Base-by-base conservation (phyloP, 2,797 vertebrate species). In the Hippopotamyrus pictus region DNA sequence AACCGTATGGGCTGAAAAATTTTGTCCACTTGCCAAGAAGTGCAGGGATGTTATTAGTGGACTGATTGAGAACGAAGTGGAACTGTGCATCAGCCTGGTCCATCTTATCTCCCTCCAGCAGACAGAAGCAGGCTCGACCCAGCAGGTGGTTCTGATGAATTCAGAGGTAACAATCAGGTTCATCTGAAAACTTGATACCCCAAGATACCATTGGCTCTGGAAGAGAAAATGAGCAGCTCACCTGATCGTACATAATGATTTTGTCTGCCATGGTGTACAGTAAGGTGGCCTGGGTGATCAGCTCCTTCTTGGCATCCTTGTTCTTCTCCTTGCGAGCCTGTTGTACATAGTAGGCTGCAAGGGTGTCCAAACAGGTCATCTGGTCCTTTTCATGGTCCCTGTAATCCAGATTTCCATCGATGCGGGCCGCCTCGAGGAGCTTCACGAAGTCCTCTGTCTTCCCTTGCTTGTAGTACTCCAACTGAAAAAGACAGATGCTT, bases 191-290 rank as follows among this genome's bases (percentile, higher is more conserved):
- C 85, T 9, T 5, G 33, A 41, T 1, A 57, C 51, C 12, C 12
- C 12, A 7, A 37, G 11, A 86, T 6, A 57, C 46, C 82, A 6
- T 5, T 22, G 44, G 48, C 8, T 25, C 8, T 3, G 44, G 48
- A 85, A 29, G 46, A 6, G 65, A 37, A 37, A 73, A 37, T 8
- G 5, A 37, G 84, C 9, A 19, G 14, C 94, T 96, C 95, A 99
- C 98, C 98, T 99, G 99, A 94, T 99, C 99, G 2, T 99, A 99
- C 99, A 99, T 99, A 93, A 99, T 99, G 94, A 99, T 99, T 95
- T 99, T 99, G 94, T 99, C 99, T 59, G 99, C 99, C 99, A 99
- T 99, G 0, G 99, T 99, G 90, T 99, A 99, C 41, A 99, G 94
- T 88, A 99, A 95, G 0, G 99, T 99, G 89, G 99, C 98, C 94